Percentiles rank a stretch among this genome's conserved stretches.
phyloP scores from a whole-genome alignment of 2,888 invertebrate genomes.

The Eupsilia transversa region DNA sequence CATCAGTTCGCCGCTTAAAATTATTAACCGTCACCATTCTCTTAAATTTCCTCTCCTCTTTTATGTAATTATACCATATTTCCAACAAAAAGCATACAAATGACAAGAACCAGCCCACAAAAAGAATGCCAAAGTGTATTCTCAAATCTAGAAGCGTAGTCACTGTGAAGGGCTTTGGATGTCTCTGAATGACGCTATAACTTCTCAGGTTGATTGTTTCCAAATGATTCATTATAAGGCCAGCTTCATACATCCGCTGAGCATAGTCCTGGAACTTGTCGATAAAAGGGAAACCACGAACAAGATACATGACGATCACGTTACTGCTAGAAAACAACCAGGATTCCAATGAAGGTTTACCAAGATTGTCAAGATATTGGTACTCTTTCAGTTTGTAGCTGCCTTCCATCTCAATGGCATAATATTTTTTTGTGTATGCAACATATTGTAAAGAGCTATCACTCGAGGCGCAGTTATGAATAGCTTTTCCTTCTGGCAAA shows the following conservation, averaged over 20 bases:
- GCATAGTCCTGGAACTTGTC: constrained; percentile 72
- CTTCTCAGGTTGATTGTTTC: constrained; percentile 64
- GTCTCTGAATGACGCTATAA: constrained; percentile 59
- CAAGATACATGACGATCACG: constrained; percentile 71
- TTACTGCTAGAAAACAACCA: constrained; percentile 69
- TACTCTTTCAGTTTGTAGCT: constrained; percentile 71
- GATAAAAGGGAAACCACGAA: constrained; percentile 75
- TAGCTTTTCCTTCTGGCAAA: constrained; percentile 68
- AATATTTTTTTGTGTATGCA: constrained; percentile 69
- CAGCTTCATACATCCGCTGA: constrained; percentile 74
- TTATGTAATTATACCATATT: constrained; percentile 58
- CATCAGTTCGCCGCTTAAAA: constrained; percentile 13
- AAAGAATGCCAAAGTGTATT: constrained; percentile 72
- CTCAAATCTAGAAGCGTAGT: constrained; percentile 68
- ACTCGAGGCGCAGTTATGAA: constrained; percentile 68
- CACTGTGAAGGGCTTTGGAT: constrained; percentile 51
- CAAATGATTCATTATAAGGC: constrained; percentile 72
- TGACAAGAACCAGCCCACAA: constrained; percentile 71
- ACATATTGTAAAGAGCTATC: constrained; percentile 72
- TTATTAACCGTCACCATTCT: constrained; percentile 19
- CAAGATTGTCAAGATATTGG: constrained; percentile 70
- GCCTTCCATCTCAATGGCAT: constrained; percentile 73
- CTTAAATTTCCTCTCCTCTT: constrained; percentile 35
- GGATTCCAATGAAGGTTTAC: constrained; percentile 71
- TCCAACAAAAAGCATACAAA: constrained; percentile 73